phyloP scores from a whole-genome alignment of 92 coral and sea anemone species.

The Porites cylindrica region DNA sequence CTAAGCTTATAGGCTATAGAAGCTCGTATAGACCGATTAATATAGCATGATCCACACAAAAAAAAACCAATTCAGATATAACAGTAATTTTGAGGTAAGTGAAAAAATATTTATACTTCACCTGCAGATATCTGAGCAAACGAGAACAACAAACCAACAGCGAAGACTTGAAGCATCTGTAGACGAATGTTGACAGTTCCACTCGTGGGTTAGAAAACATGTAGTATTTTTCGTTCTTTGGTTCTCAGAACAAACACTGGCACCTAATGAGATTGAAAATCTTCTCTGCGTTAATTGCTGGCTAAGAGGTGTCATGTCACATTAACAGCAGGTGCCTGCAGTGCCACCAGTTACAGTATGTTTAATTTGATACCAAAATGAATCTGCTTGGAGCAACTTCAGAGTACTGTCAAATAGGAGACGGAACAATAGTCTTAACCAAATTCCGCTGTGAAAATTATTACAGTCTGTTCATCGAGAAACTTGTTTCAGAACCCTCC shows the following conservation, averaged over 20 bases:
- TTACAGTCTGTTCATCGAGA: no score
- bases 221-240: not conserved
- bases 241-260: not conserved
- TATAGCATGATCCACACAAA: no score
- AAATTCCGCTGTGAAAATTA: no score
- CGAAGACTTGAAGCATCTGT: not conserved
- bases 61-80: no score
- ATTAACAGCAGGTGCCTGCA: not conserved
- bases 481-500: no score
- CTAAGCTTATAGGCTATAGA: no score
- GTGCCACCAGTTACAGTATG: no score
- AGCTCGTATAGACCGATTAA: no score
- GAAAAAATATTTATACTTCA: not conserved
- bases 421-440: no score
- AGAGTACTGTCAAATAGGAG: no score
- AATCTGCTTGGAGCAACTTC: no score
- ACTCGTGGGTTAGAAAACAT: not conserved
- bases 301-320: not conserved
- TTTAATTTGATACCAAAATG: no score
- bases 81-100: not conserved
- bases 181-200: not conserved
- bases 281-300: not conserved
- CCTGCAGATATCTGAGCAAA: constrained; percentile 26
- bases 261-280: not conserved
- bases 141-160: not conserved